Base-by-base conservation (phyloP, 2,888 invertebrate genomes). In the Hirudinaria manillensis region DNA sequence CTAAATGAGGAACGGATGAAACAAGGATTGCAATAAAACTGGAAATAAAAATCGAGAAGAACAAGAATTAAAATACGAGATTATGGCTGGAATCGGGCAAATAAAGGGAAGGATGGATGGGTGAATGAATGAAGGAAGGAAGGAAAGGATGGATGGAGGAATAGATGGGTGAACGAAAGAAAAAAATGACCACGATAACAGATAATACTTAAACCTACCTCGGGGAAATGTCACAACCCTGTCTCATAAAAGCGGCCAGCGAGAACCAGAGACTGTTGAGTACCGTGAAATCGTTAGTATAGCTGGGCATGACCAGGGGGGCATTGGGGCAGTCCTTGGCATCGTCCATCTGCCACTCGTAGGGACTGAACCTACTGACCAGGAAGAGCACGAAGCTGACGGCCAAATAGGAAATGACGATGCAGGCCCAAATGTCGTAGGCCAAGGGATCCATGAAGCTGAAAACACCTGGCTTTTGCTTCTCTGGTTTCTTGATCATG, bases 371-470 rank as follows among this genome's bases (percentile, higher is more conserved):
- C 80, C 96, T 87, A 66, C 96, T 96, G 55, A 99, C 98, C 80
- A 96, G 91, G 87, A 96, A 99, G 32, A 99, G 89, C 27, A 98
- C 96, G 80, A 98, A 93, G 86, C 95, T 96, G 75, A 97, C 97
- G 66, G 94, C 95, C 79, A 96, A 91, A 86, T 94, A 97, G 79
- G 95, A 95, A 86, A 96, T 87, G 78, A 89, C 88, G 77, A 89
- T 88, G 85, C 90, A 90, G 84, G 94, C 92, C 97, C 98, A 98
- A 85, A 98, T 96, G 87, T 96, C 96, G 84, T 93, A 93, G 78
- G 95, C 94, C 79, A 99, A 89, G 38, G 99, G 99, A 86, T 93
- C 92, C 86, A 99, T 90, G 87, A 99, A 99, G 83, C 96, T 96
- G 87, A 99, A 98, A 55, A 98, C 94, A 61, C 94, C 94, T 21